A percentile compares a stretch with the other conserved stretches of the same genome.
phyloP scores from a whole-genome alignment of 2,888 invertebrate genomes.

The Pollenia labialis region DNA sequence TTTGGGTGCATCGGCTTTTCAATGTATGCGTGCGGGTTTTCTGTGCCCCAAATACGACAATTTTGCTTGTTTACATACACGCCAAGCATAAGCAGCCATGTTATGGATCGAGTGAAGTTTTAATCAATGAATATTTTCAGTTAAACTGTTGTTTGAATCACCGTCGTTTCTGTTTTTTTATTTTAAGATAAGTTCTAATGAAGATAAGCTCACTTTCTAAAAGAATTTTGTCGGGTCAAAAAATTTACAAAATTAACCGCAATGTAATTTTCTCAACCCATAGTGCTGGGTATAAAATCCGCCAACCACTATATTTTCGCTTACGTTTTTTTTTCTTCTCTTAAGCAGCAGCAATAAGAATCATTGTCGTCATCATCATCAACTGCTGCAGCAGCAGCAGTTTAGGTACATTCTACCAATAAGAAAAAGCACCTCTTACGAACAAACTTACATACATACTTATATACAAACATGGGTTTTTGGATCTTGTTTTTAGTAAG shows the following conservation, averaged over 20 bases:
- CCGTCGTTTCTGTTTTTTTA: too few relatives aligned
- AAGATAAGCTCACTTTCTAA: too few relatives aligned
- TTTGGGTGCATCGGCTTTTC: too few relatives aligned
- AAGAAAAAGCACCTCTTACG: background rate
- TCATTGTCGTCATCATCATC: constrained; percentile 63
- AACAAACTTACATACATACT: background rate
- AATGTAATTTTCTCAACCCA: constrained; percentile 17
- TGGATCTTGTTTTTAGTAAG: constrained; percentile 73
- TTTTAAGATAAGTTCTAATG: too few relatives aligned
- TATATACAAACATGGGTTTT: constrained; percentile 28
- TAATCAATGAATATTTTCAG: too few relatives aligned
- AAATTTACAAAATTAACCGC: background rate
- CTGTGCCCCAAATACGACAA: too few relatives aligned
- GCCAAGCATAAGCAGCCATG: too few relatives aligned
- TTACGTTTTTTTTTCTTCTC: background rate
- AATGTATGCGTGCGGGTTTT: too few relatives aligned
- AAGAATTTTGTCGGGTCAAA: too few relatives aligned
- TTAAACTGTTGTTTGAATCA: too few relatives aligned
- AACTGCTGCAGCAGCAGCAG: constrained; percentile 62
- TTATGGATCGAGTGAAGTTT: too few relatives aligned
- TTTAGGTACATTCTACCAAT: constrained; percentile 53
- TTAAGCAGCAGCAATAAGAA: constrained; percentile 63
- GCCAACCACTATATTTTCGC: constrained; percentile 56
- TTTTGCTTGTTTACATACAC: too few relatives aligned
- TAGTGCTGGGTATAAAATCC: constrained; percentile 53